Percentiles rank a stretch among this genome's conserved stretches.
phyloP scores from a whole-genome alignment of 2,797 vertebrate species.

The Poecile montanus region DNA sequence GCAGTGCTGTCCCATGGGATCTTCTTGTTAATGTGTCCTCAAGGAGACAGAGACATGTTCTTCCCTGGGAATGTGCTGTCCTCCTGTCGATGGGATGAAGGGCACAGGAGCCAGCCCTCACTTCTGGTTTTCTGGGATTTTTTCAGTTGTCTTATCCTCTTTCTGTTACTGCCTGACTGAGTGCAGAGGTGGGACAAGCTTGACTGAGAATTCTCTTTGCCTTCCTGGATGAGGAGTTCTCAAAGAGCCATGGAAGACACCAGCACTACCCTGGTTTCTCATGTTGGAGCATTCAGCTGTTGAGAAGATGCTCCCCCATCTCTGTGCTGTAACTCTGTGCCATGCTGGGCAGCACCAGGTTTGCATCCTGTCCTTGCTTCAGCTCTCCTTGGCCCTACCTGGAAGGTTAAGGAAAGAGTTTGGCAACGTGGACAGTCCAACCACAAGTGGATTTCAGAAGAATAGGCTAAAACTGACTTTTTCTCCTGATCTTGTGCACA shows the following conservation, averaged over 20 bases:
- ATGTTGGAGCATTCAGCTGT: background rate
- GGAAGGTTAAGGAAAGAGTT: background rate
- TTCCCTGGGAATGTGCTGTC: background rate
- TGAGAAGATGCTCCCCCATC: background rate
- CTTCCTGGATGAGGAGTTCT: background rate
- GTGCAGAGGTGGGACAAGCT: background rate
- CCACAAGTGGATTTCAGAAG: background rate
- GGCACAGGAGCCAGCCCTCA: background rate
- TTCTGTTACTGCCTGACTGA: background rate
- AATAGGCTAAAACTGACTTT: background rate
- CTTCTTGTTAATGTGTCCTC: background rate
- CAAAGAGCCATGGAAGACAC: background rate
- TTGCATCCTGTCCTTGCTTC: background rate
- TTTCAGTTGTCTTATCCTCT: background rate
- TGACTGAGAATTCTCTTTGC: background rate
- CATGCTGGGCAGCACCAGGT: background rate
- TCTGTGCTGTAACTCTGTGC: background rate
- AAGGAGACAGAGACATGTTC: background rate
- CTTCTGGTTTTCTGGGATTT: background rate
- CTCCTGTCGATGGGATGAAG: accelerated
- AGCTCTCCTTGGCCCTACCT: background rate
- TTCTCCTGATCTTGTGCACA: background rate
- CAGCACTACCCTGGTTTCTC: background rate
- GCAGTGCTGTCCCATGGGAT: background rate
- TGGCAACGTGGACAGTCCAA: background rate